Percentiles rank a stretch among this genome's conserved stretches.
Evolutionary conservation across 2,888 invertebrate genomes (phyloP).

Genomic region (Synergus umbraculus): DNA sequence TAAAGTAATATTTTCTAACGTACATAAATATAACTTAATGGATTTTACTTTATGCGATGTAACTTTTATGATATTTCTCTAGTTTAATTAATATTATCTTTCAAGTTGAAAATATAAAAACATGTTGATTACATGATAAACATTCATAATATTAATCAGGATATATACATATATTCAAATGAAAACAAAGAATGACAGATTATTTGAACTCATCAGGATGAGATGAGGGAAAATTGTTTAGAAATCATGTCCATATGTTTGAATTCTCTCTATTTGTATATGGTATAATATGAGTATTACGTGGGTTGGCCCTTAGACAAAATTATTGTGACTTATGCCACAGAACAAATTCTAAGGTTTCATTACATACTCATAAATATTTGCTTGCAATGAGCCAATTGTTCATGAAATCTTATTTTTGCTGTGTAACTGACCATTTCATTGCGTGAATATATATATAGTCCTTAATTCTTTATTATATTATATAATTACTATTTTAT

Average conservation of each 20-base stretch:
- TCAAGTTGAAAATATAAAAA: neutral
- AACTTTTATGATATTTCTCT: neutral
- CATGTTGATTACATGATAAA: neutral
- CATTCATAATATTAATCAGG: neutral
- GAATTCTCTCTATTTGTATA: neutral
- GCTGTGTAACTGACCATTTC: too few relatives aligned
- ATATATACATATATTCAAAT: neutral
- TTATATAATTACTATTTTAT: neutral
- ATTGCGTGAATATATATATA: neutral
- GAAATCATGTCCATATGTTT: neutral
- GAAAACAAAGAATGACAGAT: neutral
- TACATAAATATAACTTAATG: neutral
- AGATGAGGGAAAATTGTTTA: neutral
- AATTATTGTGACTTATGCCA: too few relatives aligned
- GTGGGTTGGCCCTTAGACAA: neutral
- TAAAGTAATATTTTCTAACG: neutral
- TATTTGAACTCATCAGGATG: neutral
- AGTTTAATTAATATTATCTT: neutral
- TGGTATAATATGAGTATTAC: neutral
- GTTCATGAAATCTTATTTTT: too few relatives aligned
- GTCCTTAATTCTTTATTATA: neutral
- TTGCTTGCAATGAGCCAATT: too few relatives aligned
- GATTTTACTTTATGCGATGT: neutral
- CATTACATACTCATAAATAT: too few relatives aligned
- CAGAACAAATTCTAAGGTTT: too few relatives aligned